Conservation (phyloP, 1,140 invertebrate species). For the Pectinophora gossypiella region DNA sequence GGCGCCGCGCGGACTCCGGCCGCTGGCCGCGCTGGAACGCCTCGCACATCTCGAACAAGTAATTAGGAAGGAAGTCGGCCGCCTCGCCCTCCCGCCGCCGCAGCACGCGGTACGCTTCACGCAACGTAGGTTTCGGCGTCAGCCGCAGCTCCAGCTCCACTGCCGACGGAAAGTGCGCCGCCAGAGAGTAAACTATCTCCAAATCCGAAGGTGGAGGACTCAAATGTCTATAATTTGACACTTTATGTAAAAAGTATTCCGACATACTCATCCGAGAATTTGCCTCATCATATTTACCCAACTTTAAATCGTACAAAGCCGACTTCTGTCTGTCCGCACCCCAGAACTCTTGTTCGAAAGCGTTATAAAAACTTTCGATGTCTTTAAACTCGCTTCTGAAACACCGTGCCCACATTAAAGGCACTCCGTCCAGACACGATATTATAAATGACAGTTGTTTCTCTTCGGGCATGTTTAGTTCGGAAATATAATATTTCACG, state of each 20-base stretch:
- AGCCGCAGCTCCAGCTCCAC: conserved; percentile 63
- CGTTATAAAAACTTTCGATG: conserved; percentile 45
- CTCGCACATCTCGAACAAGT: conserved; percentile 69
- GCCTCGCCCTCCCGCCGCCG: conserved; percentile 60
- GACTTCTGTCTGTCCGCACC: conserved; percentile 57
- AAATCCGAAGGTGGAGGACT: conserved; percentile 62
- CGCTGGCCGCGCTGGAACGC: conserved; percentile 55
- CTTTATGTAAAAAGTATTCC: conserved; percentile 65
- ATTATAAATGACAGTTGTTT: conserved; percentile 60
- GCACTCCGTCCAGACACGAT: conserved; percentile 60
- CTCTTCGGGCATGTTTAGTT: conserved; percentile 48
- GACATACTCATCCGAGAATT: conserved; percentile 58
- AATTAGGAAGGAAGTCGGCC: conserved; percentile 62
- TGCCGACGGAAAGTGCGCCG: conserved; percentile 62
- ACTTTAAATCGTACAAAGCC: conserved; percentile 62
- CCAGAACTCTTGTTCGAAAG: conserved; percentile 67
- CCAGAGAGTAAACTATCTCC: conserved; percentile 65
- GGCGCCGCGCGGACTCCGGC: conserved; percentile 43
- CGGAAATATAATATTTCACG: conserved; percentile 60
- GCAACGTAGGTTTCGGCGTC: conserved; percentile 59
- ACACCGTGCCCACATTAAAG: conserved; percentile 65
- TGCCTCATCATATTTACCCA: conserved; percentile 58
- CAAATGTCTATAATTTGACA: conserved; percentile 61
- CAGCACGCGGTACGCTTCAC: conserved; percentile 59
- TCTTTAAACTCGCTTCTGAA: conserved; percentile 58